These are phyloP conservation scores for Tipula confusa DNA, from an alignment of 2,888 invertebrate genomes.

Conservation along the genomic window DNA sequence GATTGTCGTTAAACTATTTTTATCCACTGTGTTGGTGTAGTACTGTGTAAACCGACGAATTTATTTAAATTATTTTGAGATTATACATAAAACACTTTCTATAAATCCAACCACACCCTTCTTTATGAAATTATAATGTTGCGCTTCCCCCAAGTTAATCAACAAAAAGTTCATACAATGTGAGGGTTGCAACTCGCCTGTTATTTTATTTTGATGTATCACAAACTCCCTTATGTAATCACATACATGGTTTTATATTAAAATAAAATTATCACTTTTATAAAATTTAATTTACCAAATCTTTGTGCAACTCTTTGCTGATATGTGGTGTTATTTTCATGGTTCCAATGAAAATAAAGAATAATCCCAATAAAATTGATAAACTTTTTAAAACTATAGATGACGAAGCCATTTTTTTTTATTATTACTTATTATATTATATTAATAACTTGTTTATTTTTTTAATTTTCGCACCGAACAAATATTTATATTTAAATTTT, in stretches of 20 bases:
- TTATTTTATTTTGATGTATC: background rate
- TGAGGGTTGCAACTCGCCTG: background rate
- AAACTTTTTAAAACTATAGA: constrained; percentile 86
- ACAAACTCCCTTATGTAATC: background rate
- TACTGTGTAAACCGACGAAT: background rate
- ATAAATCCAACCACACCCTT: background rate
- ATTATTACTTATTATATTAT: constrained; percentile 26
- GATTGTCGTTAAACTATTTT: background rate
- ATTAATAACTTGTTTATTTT: background rate
- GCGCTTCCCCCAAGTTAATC: background rate
- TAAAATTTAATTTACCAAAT: constrained; percentile 70
- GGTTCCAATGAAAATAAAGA: constrained; percentile 91
- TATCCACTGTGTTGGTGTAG: background rate
- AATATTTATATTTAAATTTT: background rate
- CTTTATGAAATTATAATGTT: background rate
- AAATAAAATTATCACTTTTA: background rate
- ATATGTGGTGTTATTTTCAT: constrained; percentile 88
- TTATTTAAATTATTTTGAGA: background rate
- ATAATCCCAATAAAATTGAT: constrained; percentile 85
- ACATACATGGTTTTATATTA: background rate
- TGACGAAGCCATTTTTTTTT: constrained; percentile 42
- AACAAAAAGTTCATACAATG: background rate
- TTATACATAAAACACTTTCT: background rate
- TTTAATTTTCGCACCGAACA: background rate
- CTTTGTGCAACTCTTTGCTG: constrained; percentile 93